phyloP scores from a whole-genome alignment of 2,888 invertebrate genomes.

The Watsonalla binaria region DNA sequence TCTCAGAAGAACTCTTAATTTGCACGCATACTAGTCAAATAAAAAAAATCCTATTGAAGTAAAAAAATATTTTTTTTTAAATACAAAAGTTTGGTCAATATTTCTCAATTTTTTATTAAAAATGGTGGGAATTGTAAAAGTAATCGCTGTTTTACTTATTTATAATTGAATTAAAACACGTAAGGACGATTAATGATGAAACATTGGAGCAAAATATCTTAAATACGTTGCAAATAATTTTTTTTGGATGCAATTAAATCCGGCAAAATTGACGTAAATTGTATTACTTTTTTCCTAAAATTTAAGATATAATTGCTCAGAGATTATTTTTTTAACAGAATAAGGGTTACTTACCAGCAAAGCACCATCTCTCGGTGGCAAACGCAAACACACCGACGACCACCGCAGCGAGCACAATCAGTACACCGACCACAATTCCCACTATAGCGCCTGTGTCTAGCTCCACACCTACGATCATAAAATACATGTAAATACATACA shows the following conservation, averaged over 20 bases:
- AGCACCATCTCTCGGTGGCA: constrained; percentile 91
- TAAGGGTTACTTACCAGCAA: constrained; percentile 84
- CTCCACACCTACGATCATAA: constrained; percentile 77
- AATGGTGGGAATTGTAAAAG: background rate
- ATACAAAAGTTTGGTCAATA: background rate
- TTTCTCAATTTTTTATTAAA: background rate
- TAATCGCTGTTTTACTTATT: no score
- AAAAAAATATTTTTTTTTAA: no score
- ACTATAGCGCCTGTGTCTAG: constrained; percentile 87
- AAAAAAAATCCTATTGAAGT: no score
- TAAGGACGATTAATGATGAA: no score
- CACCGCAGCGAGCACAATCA: constrained; percentile 81
- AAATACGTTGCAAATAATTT: no score
- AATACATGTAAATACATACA: constrained; percentile 6
- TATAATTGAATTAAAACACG: no score
- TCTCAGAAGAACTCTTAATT: no score
- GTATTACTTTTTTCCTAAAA: no score
- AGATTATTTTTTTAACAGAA: background rate
- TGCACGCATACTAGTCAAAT: no score
- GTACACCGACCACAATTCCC: constrained; percentile 85
- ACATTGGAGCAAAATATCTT: no score
- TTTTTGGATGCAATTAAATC: no score
- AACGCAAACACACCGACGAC: constrained; percentile 86
- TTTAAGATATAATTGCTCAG: background rate
- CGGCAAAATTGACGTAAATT: no score